These are phyloP conservation scores for Brachionus rubens DNA, from an alignment of 1,140 invertebrate genomes.

Conservation along the genomic window DNA sequence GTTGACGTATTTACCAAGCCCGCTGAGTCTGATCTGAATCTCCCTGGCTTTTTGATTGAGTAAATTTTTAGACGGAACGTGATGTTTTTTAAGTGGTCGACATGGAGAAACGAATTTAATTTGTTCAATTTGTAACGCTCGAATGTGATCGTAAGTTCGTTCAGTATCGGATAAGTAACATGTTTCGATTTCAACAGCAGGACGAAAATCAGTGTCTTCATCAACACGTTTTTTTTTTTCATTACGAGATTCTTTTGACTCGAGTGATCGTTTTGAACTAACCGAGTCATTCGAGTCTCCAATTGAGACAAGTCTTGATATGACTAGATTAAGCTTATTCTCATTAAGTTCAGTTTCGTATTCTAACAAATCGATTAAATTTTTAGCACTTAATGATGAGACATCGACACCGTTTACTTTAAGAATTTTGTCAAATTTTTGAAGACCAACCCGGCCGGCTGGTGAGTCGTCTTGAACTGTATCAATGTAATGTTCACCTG, in stretches of 20 bases:
- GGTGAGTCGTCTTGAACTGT: background rate
- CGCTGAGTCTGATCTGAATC: background rate
- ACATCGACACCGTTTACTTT: slow-evolving; percentile 27
- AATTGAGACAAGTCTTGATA: background rate
- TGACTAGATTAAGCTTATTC: background rate
- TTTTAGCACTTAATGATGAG: background rate
- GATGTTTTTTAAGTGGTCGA: background rate
- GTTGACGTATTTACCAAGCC: slow-evolving; percentile 17
- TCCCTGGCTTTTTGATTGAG: slow-evolving; percentile 31
- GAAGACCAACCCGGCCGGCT: background rate
- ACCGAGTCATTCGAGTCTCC: background rate
- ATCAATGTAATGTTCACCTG: slow-evolving; percentile 19
- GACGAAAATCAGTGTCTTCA: background rate
- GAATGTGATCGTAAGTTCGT: background rate
- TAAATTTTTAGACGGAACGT: background rate
- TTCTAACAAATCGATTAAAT: slow-evolving; percentile 10
- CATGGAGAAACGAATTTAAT: slow-evolving; percentile 7
- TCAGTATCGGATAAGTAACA: too few species aligned
- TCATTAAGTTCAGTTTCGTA: slow-evolving; percentile 27
- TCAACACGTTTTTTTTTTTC: background rate
- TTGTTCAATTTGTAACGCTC: background rate
- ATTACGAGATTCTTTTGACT: background rate
- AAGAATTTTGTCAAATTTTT: slow-evolving; percentile 12
- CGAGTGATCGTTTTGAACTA: background rate
- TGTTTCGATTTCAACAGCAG: background rate